Percentiles rank a stretch among this genome's conserved stretches.
These are phyloP conservation scores for Lasioglossum vierecki DNA, from an alignment of 2,888 invertebrate species.

Conservation along the genomic window DNA sequence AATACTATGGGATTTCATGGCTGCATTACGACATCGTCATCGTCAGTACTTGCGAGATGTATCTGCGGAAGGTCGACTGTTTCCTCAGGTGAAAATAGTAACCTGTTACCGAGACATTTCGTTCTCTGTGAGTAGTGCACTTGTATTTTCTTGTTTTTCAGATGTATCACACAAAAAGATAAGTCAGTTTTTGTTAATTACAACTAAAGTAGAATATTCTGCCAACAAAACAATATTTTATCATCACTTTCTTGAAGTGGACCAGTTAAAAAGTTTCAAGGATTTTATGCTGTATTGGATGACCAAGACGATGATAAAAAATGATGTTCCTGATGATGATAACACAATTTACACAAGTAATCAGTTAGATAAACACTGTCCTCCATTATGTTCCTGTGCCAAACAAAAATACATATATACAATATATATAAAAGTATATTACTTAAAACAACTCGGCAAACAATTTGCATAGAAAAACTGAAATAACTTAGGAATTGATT, in stretches of 20 bases:
- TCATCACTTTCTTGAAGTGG: too few species aligned
- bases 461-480: too few species aligned
- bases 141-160: neutral
- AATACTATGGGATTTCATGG: neutral
- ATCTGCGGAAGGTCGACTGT: neutral
- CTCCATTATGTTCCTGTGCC: neutral
- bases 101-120: neutral
- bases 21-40: neutral
- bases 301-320: too few species aligned
- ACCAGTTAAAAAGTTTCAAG: too few species aligned
- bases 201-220: neutral
- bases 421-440: too few species aligned
- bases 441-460: too few species aligned
- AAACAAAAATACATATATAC: neutral
- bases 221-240: neutral
- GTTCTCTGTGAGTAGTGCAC: neutral
- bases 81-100: neutral
- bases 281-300: neutral
- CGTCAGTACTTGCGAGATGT: neutral
- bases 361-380: neutral
- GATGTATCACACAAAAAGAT: neutral
- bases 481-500: too few species aligned
- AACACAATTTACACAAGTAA: too few species aligned
- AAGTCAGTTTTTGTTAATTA: neutral
- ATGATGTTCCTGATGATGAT: neutral